Evolutionary conservation across 2,888 invertebrate species (phyloP).

Genomic region (Standfussiana lucernea): DNA sequence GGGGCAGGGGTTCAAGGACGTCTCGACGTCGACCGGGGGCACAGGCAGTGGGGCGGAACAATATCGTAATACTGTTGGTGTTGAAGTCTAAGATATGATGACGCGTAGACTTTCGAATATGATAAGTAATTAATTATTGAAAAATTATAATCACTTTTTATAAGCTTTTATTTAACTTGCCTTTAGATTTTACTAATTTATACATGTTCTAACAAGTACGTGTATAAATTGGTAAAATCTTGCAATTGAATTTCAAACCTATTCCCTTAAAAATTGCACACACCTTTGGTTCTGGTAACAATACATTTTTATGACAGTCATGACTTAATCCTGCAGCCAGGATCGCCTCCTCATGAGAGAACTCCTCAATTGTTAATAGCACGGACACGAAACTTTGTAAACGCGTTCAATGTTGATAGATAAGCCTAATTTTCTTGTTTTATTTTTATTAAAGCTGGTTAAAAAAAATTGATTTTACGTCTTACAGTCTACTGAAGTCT

Average conservation of each 20-base stretch:
- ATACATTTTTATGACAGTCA: background rate
- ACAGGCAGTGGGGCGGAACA: background rate
- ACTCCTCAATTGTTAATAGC: background rate
- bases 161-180: too few relatives aligned
- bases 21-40: background rate
- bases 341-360: background rate
- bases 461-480: too few relatives aligned
- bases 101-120: background rate
- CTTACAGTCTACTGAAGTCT: too few relatives aligned
- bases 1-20: constrained; percentile 55
- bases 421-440: background rate
- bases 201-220: too few relatives aligned
- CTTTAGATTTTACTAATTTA: too few relatives aligned
- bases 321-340: background rate
- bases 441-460: too few relatives aligned
- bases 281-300: background rate
- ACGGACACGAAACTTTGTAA: background rate
- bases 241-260: background rate
- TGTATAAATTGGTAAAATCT: too few relatives aligned
- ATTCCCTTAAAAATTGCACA: background rate
- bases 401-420: background rate
- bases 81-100: background rate
- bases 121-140: background rate
- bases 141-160: background rate
- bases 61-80: constrained; percentile 5